These are phyloP conservation scores for Mesorhabditis spiculigera DNA, from an alignment of 2,888 invertebrate species.

Conservation along the genomic window DNA sequence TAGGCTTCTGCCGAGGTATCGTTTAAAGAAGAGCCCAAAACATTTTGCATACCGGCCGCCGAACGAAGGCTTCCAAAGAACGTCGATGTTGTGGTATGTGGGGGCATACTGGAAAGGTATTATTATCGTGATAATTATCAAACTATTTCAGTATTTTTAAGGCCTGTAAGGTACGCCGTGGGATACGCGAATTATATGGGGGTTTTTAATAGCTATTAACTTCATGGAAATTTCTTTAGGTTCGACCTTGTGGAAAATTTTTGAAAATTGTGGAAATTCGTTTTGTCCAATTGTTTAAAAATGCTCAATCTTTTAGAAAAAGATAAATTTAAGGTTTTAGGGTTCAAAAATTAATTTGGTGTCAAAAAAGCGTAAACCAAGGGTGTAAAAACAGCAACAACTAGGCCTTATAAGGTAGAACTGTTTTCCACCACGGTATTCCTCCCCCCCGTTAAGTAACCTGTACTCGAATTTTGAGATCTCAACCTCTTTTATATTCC, in stretches of 20 bases:
- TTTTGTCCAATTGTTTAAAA: too few species aligned
- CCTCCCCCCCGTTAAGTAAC: too few species aligned
- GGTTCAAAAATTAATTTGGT: too few species aligned
- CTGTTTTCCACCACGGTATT: too few species aligned
- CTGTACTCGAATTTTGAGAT: too few species aligned
- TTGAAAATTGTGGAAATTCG: too few species aligned
- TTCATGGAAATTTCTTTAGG: neutral
- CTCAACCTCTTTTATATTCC: too few species aligned
- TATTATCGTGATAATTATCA: neutral
- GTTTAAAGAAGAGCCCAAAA: neutral
- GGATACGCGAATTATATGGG: neutral
- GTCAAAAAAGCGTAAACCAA: too few species aligned
- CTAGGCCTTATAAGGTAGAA: too few species aligned
- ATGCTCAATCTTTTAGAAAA: too few species aligned
- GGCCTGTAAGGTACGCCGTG: neutral
- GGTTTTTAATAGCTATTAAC: neutral
- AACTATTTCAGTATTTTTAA: neutral
- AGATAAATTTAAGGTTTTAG: too few species aligned
- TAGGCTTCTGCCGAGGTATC: neutral
- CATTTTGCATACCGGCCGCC: neutral
- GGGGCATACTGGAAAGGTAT: neutral
- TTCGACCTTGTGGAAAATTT: neutral
- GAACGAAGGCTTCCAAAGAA: slow-evolving; percentile 4
- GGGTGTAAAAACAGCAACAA: too few species aligned
- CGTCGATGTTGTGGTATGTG: slow-evolving; percentile 5